A percentile compares a stretch with the other conserved stretches of the same genome.
These are phyloP conservation scores for Hoplodrina ambigua DNA, from an alignment of 2,888 invertebrate genomes.

Conservation along the genomic window DNA sequence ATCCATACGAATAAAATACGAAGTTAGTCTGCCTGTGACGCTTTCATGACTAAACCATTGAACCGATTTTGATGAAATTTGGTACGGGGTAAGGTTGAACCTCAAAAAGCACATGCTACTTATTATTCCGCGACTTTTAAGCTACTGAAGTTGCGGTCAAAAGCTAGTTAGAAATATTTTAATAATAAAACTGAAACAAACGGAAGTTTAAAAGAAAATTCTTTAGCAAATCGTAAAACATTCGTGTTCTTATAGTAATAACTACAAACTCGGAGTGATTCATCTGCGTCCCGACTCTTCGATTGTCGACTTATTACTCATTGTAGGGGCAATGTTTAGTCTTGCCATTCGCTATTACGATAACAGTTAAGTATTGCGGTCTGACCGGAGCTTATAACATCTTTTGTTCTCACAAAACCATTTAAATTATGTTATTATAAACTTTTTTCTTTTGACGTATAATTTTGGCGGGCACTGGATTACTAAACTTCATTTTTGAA, in stretches of 20 bases:
- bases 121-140: too few species aligned
- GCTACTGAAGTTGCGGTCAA: too few species aligned
- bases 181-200: slow-evolving; percentile 8
- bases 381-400: slow-evolving; percentile 50
- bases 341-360: slow-evolving; percentile 59
- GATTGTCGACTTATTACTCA: slow-evolving; percentile 64
- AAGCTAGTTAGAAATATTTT: slow-evolving; percentile 22
- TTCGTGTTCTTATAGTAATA: slow-evolving; percentile 53
- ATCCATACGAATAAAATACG: too few species aligned
- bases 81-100: too few species aligned
- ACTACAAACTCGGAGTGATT: slow-evolving; percentile 53
- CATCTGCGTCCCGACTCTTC: slow-evolving; percentile 53
- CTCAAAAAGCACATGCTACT: too few species aligned
- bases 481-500: slow-evolving; percentile 37
- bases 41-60: too few species aligned
- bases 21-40: too few species aligned
- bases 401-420: slow-evolving; percentile 61
- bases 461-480: slow-evolving; percentile 44
- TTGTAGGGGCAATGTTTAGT: slow-evolving; percentile 65
- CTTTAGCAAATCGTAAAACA: slow-evolving; percentile 3
- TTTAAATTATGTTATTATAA: slow-evolving; percentile 47
- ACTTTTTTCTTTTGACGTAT: slow-evolving; percentile 53
- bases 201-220: slow-evolving; percentile 39
- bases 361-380: slow-evolving; percentile 50
- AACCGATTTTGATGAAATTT: too few species aligned